Evolutionary conservation across 2,113 vertebrate genomes (phyloP), one percentile per base, ranked within the genome.

Genomic region (Cavia aperea): DNA sequence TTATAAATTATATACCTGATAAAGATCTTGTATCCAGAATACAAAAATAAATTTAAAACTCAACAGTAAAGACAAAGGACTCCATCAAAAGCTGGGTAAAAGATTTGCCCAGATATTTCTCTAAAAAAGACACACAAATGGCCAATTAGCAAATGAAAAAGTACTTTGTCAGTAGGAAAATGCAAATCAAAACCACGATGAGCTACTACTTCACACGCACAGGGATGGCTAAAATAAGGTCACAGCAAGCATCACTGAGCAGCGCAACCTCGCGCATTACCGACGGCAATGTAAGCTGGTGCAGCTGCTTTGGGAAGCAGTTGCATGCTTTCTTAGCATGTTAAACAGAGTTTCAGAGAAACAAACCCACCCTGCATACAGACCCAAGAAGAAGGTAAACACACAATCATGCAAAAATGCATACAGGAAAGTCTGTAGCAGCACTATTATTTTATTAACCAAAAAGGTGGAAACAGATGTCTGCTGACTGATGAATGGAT

Each of bases 31-130:
- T 63, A 65, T 86, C 49, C 66, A 92, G 18, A 72, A 65, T 90
- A 87, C 75, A 19, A 65, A 92, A 94, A 89, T 33, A 77, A 89
- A 86, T 87, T 95, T 58, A 83, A 8, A 81, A 81, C 31, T 72
- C 33, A 91, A 62, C 31, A 86, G 81, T 58, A 66, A 86, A 83
- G n/a, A 43, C 18, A 84, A 70, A 86, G 29, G 85, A 85, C 16
- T 21, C 15, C 62, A 81, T n/a, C 33, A 70, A 81, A 94, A 88
- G 51, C 36, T 51, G 39, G 54, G 66, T 39, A 78, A 89, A 87
- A 13, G 26, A 92, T 83, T 33, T 78, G 66, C 92, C 82, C 19
- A 87, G 46, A 18, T 39, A 70, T 77, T 77, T 70, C 24, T 89
- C 16, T 8, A 62, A 72, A 54, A 77, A 72, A 94, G 54, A 56